Conservation (phyloP, 2,797 vertebrate species). For the Mastacembelus armatus region DNA sequence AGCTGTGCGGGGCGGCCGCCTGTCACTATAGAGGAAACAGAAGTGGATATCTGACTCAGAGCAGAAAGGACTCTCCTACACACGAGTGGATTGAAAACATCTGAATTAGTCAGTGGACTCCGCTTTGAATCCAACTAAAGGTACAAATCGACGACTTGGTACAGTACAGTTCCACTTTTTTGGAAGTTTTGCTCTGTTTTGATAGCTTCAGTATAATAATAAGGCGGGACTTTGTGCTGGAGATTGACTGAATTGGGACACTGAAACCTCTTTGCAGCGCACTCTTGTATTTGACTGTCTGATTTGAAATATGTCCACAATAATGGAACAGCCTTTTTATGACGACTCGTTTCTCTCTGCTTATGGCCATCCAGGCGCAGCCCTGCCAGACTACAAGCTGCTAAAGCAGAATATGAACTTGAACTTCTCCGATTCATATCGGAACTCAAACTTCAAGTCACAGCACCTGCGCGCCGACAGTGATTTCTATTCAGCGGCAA, state of each 20-base stretch:
- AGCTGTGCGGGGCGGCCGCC: background rate
- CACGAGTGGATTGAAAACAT: conserved; percentile 73
- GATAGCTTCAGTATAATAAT: conserved; percentile 76
- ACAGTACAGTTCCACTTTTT: conserved; percentile 86
- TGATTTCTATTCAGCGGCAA: conserved; percentile 82
- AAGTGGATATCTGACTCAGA: background rate
- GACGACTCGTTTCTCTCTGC: conserved; percentile 93
- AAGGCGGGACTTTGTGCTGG: conserved; percentile 78
- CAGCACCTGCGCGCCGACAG: conserved; percentile 83
- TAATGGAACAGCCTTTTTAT: conserved; percentile 98
- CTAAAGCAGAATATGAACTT: conserved; percentile 90
- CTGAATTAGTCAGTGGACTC: conserved; percentile 80
- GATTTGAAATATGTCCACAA: conserved; percentile 90
- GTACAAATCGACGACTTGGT: conserved; percentile 84
- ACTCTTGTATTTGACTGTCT: conserved; percentile 81
- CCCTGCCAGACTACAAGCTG: conserved; percentile 90
- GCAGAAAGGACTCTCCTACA: conserved; percentile 44
- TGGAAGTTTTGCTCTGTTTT: conserved; percentile 83
- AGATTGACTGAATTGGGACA: conserved; percentile 75
- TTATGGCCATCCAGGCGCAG: conserved; percentile 88
- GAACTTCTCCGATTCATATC: conserved; percentile 90
- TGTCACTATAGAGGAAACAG: conserved; percentile 51
- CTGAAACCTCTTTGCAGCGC: conserved; percentile 70
- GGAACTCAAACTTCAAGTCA: conserved; percentile 86
- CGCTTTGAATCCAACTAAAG: conserved; percentile 81